Conservation (phyloP, 2,888 invertebrate species). For the Amphipoea oculea region DNA sequence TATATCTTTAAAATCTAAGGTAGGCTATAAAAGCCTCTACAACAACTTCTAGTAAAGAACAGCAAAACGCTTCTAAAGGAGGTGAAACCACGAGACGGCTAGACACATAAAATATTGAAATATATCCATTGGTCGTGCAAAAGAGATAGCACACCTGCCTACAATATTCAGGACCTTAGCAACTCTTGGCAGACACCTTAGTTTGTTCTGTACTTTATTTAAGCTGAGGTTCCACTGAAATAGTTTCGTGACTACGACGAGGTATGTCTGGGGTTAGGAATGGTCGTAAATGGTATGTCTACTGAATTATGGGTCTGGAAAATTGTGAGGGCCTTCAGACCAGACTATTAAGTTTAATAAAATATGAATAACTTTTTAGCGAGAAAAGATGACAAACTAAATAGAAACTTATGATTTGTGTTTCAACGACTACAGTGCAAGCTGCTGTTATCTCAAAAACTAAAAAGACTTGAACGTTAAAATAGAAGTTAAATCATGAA, state of each 20-base stretch:
- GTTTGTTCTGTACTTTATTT: constrained; percentile 70
- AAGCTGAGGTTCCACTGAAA: constrained; percentile 64
- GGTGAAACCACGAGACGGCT: constrained; percentile 68
- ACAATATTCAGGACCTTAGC: constrained; percentile 75
- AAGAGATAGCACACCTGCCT: constrained; percentile 70
- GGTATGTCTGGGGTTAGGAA: constrained; percentile 45
- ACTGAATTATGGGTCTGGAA: constrained; percentile 42
- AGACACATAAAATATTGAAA: constrained; percentile 80
- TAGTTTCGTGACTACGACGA: constrained; percentile 64
- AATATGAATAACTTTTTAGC: not conserved
- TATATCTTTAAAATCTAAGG: constrained; percentile 16
- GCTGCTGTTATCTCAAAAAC: not conserved
- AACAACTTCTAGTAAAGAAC: constrained; percentile 28
- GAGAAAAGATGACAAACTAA: not conserved
- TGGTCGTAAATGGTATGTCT: constrained; percentile 31
- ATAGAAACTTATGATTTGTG: not conserved
- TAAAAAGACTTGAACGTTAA: not conserved
- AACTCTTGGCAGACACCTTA: constrained; percentile 76
- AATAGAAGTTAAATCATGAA: constrained; percentile 22
- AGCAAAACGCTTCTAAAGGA: constrained; percentile 62
- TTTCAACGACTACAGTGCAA: not conserved
- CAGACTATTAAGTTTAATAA: constrained; percentile 17
- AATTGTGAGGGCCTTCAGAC: constrained; percentile 13
- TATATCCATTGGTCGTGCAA: constrained; percentile 61
- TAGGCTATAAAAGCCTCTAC: constrained; percentile 29